A percentile compares a stretch with the other conserved stretches of the same genome.
Evolutionary conservation across 2,888 invertebrate species (phyloP).

Genomic region (Periphyllus acericola): DNA sequence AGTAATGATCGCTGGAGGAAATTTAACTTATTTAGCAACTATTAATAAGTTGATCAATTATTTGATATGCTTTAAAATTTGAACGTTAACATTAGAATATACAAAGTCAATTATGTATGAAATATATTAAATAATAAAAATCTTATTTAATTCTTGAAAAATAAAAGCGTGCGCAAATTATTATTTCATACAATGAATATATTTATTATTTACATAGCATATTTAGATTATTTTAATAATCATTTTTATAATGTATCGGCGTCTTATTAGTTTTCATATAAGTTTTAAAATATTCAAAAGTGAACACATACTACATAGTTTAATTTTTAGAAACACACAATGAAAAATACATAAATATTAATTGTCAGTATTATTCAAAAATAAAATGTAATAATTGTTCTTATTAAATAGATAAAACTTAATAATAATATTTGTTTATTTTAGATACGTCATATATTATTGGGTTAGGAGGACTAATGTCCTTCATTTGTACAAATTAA

Average conservation of each 20-base stretch:
- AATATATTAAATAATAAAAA: not conserved
- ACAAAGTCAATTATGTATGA: not conserved
- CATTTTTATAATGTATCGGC: too few relatives aligned
- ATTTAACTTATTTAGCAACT: constrained; percentile 8
- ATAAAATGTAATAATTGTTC: not conserved
- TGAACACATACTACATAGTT: too few relatives aligned
- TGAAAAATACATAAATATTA: not conserved
- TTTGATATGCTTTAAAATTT: not conserved
- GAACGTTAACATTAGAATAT: not conserved
- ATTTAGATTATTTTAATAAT: too few relatives aligned
- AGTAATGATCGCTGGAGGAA: constrained; percentile 28
- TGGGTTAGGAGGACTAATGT: not conserved
- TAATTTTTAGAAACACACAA: not conserved
- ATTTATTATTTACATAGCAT: too few relatives aligned
- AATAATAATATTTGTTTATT: too few relatives aligned
- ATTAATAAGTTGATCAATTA: not conserved
- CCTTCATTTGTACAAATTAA: not conserved
- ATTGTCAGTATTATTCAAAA: not conserved
- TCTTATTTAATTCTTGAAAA: not conserved
- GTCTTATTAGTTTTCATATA: too few relatives aligned
- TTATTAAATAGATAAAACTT: too few relatives aligned
- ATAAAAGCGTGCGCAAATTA: not conserved
- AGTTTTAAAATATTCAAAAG: too few relatives aligned
- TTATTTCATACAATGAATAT: too few relatives aligned
- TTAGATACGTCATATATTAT: not conserved